Base-by-base conservation (phyloP, 2,113 vertebrate species). In the Gymnobelideus leadbeateri region DNA sequence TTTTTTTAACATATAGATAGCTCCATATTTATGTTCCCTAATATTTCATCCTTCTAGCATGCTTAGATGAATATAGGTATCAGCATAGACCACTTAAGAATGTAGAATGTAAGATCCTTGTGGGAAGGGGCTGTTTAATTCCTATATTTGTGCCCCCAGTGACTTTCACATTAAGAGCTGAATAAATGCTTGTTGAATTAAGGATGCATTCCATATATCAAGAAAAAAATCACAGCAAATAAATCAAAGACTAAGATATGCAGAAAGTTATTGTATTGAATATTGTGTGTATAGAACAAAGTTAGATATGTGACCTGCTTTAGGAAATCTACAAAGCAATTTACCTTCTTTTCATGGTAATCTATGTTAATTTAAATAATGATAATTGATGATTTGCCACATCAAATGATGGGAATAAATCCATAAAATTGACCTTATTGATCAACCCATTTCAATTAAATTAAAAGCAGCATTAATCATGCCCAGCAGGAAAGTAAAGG, bases 321-420 rank as follows among this genome's bases (percentile, higher is more conserved):
- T 91, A 95, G 92, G 90, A 97, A 98, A 98, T 97, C 94, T 92
- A 97, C 96, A 96, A 95, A 96, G 90, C 91, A 98, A 98, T 98
- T 98, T 96, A 97, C 28, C 96, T 4, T 55, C 93, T 96, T 68
- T 97, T 97, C 96, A 89, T 51, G 61, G 46, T n/a, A 97, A 95
- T 94, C 89, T n/a, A 55, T 93, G 57, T 93, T 98, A 97, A 98
- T 98, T 98, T 97, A 97, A 68, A 97, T 98, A 97, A 98, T 93
- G 89, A 90, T 96, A 97, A 97, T 57, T 97, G 97, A 97, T 94
- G 89, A 98, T 98, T 98, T 97, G 51, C 92, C 47, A 95, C 94
- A 97, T 92, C 54, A 97, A 98, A 98, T 95, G 89, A 98, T 1
- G 91, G 43, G 98, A 98, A 96, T 96, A 97, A 98, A 97, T 96